Conservation (phyloP, 2,888 invertebrate genomes). For the Clunio marinus region DNA sequence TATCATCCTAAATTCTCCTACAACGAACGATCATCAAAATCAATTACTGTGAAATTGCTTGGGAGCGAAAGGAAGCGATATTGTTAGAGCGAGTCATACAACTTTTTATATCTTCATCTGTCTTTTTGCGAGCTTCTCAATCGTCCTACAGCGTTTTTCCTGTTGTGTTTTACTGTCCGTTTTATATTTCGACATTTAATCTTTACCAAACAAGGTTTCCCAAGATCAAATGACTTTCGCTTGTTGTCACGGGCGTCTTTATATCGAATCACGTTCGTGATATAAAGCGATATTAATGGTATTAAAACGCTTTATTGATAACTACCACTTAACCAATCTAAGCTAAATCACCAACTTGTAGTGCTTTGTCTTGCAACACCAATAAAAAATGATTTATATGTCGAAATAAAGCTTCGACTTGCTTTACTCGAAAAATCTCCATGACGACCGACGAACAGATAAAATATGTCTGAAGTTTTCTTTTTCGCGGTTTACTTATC, state of each 20-base stretch:
- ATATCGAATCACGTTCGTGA: not conserved
- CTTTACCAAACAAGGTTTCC: too few species aligned
- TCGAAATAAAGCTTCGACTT: not conserved
- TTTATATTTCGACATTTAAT: not conserved
- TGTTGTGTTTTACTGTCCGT: not conserved
- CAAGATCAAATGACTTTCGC: not conserved
- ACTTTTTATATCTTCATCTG: not conserved
- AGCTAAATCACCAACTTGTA: too few species aligned
- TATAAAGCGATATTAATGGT: not conserved
- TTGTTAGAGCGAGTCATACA: not conserved
- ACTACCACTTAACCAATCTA: too few species aligned
- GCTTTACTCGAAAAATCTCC: not conserved
- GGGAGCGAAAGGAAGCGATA: not conserved
- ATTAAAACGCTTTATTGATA: too few species aligned
- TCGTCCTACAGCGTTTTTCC: not conserved
- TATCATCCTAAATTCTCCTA: not conserved
- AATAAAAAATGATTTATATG: not conserved
- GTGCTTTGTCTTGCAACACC: too few species aligned
- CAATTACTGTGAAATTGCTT: conserved; percentile 23
- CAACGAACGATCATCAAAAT: conserved; percentile 6
- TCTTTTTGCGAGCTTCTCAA: not conserved
- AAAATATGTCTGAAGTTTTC: too few species aligned
- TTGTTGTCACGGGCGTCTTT: not conserved
- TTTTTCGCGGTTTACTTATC: too few species aligned
- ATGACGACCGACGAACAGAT: too few species aligned